Percentiles rank a stretch among this genome's conserved stretches.
Conservation (phyloP, 2,888 invertebrate genomes). For the Lottia gigantea region DNA sequence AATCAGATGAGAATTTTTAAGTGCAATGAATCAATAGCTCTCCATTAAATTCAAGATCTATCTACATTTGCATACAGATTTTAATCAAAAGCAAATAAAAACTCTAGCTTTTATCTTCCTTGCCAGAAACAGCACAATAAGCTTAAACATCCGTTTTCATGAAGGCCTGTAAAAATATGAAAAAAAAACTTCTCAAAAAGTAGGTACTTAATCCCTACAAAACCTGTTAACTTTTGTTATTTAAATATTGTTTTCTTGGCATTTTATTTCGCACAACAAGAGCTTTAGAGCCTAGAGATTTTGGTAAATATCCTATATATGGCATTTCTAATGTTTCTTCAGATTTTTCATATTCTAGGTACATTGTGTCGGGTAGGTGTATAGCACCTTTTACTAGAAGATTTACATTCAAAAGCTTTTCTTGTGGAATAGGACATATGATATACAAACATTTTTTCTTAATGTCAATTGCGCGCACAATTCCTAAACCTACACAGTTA, state of each 20-base stretch:
- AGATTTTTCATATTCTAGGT: constrained; percentile 47
- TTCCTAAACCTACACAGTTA: constrained; percentile 57
- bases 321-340: neutral
- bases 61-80: no score
- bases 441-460: constrained; percentile 47
- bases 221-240: no score
- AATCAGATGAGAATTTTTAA: no score
- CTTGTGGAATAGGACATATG: constrained; percentile 47
- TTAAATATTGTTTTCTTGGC: constrained; percentile 5
- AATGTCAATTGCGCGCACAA: constrained; percentile 56
- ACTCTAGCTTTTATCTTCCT: no score
- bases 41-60: no score
- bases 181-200: no score
- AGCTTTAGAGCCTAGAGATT: neutral
- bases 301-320: neutral
- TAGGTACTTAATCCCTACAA: no score
- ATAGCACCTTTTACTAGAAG: constrained; percentile 53
- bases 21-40: no score
- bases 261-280: neutral
- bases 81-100: no score
- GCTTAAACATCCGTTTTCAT: no score
- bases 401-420: constrained; percentile 48
- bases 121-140: no score
- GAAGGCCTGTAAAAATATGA: no score
- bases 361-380: constrained; percentile 49